Evolutionary conservation across 2,888 invertebrate species (phyloP), one percentile per base, ranked within the genome.

Genomic region (Aromia moschata): DNA sequence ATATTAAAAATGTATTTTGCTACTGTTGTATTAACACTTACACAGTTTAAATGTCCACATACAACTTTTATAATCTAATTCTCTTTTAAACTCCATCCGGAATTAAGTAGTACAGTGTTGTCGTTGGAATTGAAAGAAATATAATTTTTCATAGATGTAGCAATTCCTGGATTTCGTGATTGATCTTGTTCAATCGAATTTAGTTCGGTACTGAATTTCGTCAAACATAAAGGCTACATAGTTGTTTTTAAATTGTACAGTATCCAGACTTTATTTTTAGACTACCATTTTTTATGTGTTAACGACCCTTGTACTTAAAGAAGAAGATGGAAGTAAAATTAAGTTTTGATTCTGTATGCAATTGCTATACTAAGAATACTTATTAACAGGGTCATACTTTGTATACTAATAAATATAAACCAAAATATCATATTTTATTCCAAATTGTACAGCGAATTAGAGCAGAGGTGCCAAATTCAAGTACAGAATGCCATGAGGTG

Each of bases 341-440:
- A 69, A 51, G 60, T 75, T 71, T 51, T 68, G 68, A 56, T 72
- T 69, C 61, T 74, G 68, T 43, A 74, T 63, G 25, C 69, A 67
- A 45, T n/a, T n/a, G n/a, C n/a, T n/a, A n/a, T n/a, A n/a, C n/a
- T n/a, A n/a, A n/a, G n/a, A n/a, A n/a, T n/a, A n/a, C n/a, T n/a
- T n/a, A n/a, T n/a, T n/a, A n/a, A n/a, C n/a, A n/a, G n/a, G n/a
- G n/a, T n/a, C n/a, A n/a, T n/a, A n/a, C n/a, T n/a, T n/a, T n/a
- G n/a, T n/a, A n/a, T n/a, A n/a, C n/a, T n/a, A n/a, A n/a, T n/a
- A n/a, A n/a, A n/a, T n/a, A n/a, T n/a, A n/a, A n/a, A n/a, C n/a
- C n/a, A n/a, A n/a, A n/a, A n/a, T n/a, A n/a, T n/a, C n/a, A n/a
- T n/a, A n/a, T n/a, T n/a, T n/a, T n/a, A n/a, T n/a, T n/a, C n/a